phyloP scores from a whole-genome alignment of 2,888 invertebrate genomes.

The Empis stercorea region DNA sequence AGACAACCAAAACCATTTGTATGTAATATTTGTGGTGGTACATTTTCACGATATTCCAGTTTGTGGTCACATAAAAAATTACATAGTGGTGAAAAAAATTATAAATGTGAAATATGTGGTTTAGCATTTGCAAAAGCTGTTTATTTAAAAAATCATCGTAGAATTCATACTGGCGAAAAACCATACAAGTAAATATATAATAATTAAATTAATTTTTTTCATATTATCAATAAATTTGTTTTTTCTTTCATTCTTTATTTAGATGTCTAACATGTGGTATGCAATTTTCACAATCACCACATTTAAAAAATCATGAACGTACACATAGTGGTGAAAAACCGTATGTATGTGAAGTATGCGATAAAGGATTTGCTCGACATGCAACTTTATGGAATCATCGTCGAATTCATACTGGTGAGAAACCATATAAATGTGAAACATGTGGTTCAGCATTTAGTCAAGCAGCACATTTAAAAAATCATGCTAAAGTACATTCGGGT shows the following conservation, averaged over 20 bases:
- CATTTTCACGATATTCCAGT: constrained; percentile 73
- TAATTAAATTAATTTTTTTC: background rate
- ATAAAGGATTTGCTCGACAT: constrained; percentile 78
- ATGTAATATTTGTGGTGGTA: constrained; percentile 75
- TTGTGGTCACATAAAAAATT: constrained; percentile 81
- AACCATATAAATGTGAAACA: constrained; percentile 57
- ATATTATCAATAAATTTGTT: too few species aligned
- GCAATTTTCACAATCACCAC: constrained; percentile 82
- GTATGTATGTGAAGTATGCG: constrained; percentile 78
- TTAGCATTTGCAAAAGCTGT: constrained; percentile 81
- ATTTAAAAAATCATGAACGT: constrained; percentile 77
- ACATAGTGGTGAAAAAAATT: constrained; percentile 70
- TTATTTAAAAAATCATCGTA: constrained; percentile 78
- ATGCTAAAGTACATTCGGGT: constrained; percentile 72
- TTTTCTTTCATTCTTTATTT: constrained; percentile 17
- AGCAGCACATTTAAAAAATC: constrained; percentile 78
- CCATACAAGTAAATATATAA: constrained; percentile 57
- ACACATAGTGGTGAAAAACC: constrained; percentile 81
- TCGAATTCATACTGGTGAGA: constrained; percentile 66
- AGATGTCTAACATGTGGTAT: constrained; percentile 79
- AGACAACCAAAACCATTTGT: constrained; percentile 70
- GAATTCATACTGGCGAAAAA: constrained; percentile 76
- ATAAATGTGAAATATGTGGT: constrained; percentile 78
- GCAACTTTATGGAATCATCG: constrained; percentile 82
- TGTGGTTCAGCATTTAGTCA: constrained; percentile 85